Percentiles rank a stretch among this genome's conserved stretches.
Evolutionary conservation across 1,140 invertebrate genomes (phyloP).

Genomic region (Plutomurus gul): DNA sequence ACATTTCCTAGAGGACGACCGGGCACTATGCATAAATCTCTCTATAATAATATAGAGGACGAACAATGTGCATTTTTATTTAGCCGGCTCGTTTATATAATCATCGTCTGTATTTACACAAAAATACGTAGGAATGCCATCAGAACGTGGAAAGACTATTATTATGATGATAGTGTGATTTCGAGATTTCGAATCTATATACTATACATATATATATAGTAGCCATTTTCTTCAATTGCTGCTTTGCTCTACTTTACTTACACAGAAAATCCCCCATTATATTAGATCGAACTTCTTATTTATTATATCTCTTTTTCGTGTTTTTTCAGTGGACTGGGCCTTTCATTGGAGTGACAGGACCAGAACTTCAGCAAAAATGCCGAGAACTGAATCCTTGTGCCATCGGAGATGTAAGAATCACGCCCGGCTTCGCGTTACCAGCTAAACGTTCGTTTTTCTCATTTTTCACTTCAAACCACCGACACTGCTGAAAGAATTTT

Average conservation of each 20-base stretch:
- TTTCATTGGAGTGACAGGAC: conserved; percentile 38
- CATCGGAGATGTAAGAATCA: conserved; percentile 28
- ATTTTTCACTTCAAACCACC: no score
- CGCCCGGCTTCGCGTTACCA: conserved; percentile 21
- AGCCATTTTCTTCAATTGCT: neutral
- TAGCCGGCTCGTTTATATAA: no score
- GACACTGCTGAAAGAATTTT: neutral
- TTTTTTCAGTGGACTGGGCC: conserved; percentile 31
- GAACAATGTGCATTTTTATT: no score
- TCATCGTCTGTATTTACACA: no score
- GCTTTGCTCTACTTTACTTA: neutral
- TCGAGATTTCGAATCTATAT: neutral
- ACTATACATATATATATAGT: no score
- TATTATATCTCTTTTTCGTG: neutral
- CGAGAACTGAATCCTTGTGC: neutral
- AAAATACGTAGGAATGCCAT: no score
- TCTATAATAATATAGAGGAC: no score
- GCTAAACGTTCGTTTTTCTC: conserved; percentile 26
- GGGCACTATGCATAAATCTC: no score
- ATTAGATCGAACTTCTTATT: neutral
- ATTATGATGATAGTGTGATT: no score
- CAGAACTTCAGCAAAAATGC: conserved; percentile 11
- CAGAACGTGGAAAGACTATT: no score
- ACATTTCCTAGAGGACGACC: no score
- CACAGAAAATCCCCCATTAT: neutral